phyloP scores from a whole-genome alignment of 2,797 vertebrate genomes.

The Furcifer pardalis region DNA sequence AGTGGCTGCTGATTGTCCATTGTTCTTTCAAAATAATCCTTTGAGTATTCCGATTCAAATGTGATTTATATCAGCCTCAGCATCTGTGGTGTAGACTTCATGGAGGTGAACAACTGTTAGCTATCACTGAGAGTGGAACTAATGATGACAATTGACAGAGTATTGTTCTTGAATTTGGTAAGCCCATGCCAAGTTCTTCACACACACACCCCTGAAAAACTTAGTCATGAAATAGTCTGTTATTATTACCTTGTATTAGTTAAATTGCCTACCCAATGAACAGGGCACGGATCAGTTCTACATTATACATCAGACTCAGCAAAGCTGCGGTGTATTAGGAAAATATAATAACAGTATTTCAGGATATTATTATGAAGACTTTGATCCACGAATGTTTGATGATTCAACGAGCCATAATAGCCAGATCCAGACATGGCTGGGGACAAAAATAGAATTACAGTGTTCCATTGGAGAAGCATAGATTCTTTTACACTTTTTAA shows the following conservation, averaged over 20 bases:
- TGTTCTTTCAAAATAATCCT: not conserved
- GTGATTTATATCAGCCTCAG: not conserved
- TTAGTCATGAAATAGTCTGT: not conserved
- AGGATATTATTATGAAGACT: not conserved
- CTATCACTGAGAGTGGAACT: not conserved
- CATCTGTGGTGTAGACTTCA: not conserved
- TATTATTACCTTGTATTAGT: not conserved
- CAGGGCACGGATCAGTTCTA: not conserved
- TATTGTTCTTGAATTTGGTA: not conserved
- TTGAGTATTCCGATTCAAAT: not conserved
- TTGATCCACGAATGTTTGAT: conserved; percentile 7
- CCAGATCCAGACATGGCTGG: not conserved
- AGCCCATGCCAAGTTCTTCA: not conserved
- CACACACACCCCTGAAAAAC: not conserved
- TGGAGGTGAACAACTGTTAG: not conserved
- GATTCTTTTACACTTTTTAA: conserved; percentile 48
- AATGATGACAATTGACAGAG: not conserved
- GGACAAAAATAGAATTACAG: conserved; percentile 24
- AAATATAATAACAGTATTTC: not conserved
- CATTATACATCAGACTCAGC: not conserved
- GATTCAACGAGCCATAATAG: not conserved
- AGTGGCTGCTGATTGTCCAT: not conserved
- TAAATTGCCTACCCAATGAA: not conserved
- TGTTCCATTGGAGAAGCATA: conserved; percentile 33
- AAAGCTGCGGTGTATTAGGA: not conserved